These are phyloP conservation scores for Morpho achilles DNA, from an alignment of 2,888 invertebrate species.

Conservation along the genomic window DNA sequence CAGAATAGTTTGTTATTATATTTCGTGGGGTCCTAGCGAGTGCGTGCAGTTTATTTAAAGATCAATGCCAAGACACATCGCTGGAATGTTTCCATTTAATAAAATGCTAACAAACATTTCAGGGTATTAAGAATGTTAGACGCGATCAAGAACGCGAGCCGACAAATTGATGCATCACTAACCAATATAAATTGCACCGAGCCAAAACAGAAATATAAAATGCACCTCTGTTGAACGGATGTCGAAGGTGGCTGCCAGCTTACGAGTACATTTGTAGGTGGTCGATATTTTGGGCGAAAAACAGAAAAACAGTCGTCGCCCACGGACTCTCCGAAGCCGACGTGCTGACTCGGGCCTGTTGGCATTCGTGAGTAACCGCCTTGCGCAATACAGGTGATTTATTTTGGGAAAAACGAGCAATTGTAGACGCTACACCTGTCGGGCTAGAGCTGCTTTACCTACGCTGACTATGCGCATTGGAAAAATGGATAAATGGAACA, in stretches of 20 bases:
- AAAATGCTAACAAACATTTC: too few species aligned
- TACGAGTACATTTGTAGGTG: conserved; percentile 43
- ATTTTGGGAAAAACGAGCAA: conserved; percentile 38
- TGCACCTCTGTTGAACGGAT: conserved; percentile 30
- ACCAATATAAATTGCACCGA: conserved; percentile 20
- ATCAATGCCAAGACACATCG: too few species aligned
- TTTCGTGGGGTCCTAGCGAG: too few species aligned
- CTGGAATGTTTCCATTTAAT: too few species aligned
- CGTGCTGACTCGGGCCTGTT: conserved; percentile 46
- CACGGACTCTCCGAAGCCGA: conserved; percentile 35
- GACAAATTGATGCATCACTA: not conserved
- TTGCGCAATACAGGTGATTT: conserved; percentile 63
- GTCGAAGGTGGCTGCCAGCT: conserved; percentile 40
- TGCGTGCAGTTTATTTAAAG: too few species aligned
- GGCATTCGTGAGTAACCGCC: conserved; percentile 61
- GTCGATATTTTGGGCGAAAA: conserved; percentile 56
- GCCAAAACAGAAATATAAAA: conserved; percentile 28
- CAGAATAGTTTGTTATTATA: too few species aligned
- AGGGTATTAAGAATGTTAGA: too few species aligned
- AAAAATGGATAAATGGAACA: conserved; percentile 2
- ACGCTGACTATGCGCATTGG: not conserved
- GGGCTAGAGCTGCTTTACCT: conserved; percentile 9
- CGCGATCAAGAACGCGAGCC: not conserved
- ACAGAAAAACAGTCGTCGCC: conserved; percentile 50
- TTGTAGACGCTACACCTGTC: conserved; percentile 13